Conservation (phyloP, 1,140 invertebrate genomes). For the Eurosta solidaginis region DNA sequence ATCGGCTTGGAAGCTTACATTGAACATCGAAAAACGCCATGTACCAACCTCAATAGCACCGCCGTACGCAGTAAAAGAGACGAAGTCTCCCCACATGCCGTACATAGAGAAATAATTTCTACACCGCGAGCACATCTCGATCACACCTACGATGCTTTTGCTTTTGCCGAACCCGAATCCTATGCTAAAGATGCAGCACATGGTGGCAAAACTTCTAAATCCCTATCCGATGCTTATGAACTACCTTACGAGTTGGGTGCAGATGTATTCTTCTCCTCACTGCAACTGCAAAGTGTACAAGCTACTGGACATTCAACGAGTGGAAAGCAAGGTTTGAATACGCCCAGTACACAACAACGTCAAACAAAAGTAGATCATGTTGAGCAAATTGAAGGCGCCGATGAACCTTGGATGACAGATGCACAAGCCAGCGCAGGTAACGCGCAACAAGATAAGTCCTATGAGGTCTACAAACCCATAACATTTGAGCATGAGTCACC, state of each 20-base stretch:
- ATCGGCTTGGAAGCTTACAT: constrained; percentile 82
- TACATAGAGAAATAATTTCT: not conserved
- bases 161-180: constrained; percentile 60
- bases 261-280: constrained; percentile 82
- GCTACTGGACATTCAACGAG: constrained; percentile 44
- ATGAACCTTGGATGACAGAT: constrained; percentile 31
- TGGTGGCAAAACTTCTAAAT: constrained; percentile 50
- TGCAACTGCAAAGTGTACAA: constrained; percentile 81
- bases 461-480: constrained; percentile 57
- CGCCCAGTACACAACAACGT: constrained; percentile 45
- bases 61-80: constrained; percentile 28
- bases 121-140: constrained; percentile 33
- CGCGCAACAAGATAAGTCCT: constrained; percentile 62
- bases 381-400: constrained; percentile 27
- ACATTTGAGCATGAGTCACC: constrained; percentile 56
- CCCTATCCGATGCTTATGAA: constrained; percentile 50
- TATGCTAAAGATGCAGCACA: constrained; percentile 45
- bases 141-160: constrained; percentile 48
- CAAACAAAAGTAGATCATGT: constrained; percentile 32
- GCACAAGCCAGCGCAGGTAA: constrained; percentile 56
- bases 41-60: constrained; percentile 43
- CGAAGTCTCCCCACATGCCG: not conserved
- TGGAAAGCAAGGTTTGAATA: constrained; percentile 58
- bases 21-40: constrained; percentile 73
- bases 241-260: constrained; percentile 68